Conservation (phyloP, 2,113 vertebrate genomes). For the Lonchura striata region DNA sequence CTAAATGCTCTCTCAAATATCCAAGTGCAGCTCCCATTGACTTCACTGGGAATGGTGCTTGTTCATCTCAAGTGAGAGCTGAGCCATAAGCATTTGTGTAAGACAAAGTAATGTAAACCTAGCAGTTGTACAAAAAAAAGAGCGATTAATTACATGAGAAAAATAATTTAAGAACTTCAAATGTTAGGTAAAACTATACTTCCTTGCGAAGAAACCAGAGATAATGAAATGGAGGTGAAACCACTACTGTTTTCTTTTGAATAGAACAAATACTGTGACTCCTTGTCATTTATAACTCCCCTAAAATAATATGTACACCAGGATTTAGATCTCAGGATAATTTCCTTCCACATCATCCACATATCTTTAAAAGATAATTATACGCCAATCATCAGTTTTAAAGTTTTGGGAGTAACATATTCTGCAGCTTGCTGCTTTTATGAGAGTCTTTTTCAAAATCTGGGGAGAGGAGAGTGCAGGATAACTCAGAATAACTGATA, state of each 20-base stretch:
- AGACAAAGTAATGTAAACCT: background rate
- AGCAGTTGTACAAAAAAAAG: background rate
- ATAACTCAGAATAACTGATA: background rate
- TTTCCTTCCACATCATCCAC: background rate
- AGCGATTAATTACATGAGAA: background rate
- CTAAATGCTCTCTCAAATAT: background rate
- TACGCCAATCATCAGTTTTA: background rate
- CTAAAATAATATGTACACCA: background rate
- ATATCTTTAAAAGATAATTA: background rate
- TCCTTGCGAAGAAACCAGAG: background rate
- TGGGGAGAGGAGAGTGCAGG: background rate
- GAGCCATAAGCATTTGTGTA: background rate
- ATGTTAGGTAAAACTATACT: background rate
- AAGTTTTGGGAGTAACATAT: background rate
- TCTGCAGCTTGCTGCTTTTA: background rate
- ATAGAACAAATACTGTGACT: background rate
- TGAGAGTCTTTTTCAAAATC: background rate
- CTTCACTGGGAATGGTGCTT: background rate
- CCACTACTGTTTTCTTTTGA: background rate
- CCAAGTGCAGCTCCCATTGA: background rate
- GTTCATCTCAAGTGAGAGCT: background rate
- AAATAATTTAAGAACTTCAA: background rate
- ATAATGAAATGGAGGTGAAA: background rate
- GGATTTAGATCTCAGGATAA: background rate
- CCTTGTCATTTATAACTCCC: background rate